These are phyloP conservation scores for Aphelocoma californica DNA, from an alignment of 2,797 vertebrate genomes.

Conservation along the genomic window DNA sequence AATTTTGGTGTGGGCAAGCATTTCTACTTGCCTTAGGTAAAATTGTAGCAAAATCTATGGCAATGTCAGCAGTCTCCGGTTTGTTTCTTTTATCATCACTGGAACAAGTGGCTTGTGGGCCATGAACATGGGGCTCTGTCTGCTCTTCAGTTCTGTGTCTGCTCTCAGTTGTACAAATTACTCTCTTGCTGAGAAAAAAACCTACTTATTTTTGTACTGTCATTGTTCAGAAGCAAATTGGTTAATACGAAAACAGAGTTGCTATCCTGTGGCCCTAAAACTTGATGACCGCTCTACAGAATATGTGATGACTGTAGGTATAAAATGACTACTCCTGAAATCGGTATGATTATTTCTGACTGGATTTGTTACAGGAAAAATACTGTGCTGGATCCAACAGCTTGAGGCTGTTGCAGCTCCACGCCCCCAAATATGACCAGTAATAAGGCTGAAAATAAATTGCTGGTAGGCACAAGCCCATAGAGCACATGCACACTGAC, in stretches of 20 bases:
- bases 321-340: neutral
- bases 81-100: neutral
- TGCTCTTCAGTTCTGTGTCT: neutral
- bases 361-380: neutral
- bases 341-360: neutral
- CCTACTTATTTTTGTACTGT: neutral
- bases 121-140: neutral
- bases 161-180: neutral
- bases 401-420: neutral
- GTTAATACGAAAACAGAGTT: neutral
- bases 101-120: neutral
- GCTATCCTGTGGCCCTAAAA: neutral
- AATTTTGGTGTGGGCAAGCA: neutral
- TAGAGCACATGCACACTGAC: neutral
- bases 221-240: neutral
- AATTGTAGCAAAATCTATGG: neutral
- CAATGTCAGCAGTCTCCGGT: neutral
- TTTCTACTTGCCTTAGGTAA: neutral
- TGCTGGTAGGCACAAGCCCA: neutral
- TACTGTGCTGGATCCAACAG: neutral
- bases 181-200: neutral
- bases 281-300: fast-evolving
- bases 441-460: neutral
- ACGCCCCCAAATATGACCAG: neutral
- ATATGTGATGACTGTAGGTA: neutral